Conservation (phyloP, 2,113 vertebrate genomes). For the Fulmarus glacialis region DNA sequence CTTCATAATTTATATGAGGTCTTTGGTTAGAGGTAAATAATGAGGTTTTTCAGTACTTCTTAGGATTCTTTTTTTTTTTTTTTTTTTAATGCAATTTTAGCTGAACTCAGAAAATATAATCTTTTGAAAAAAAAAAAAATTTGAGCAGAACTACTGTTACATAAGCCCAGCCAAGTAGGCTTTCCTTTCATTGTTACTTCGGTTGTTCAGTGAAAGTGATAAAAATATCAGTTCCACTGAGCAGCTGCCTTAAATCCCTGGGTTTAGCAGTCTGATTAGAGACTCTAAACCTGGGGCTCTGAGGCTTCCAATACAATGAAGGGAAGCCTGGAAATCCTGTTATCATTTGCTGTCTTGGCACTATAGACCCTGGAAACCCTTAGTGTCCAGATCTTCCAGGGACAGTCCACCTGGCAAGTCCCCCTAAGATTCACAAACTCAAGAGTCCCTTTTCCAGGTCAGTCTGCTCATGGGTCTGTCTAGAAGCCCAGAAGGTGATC, state of each 20-base stretch:
- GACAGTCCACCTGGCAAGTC: background rate
- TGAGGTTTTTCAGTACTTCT: background rate
- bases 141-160: background rate
- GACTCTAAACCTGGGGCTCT: background rate
- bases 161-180: background rate
- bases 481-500: background rate
- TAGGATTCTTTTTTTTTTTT: background rate
- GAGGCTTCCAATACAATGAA: background rate
- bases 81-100: background rate
- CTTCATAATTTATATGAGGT: background rate
- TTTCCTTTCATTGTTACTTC: background rate
- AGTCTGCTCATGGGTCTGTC: background rate
- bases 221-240: background rate
- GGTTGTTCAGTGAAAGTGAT: background rate
- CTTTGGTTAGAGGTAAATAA: background rate
- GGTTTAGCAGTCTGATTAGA: background rate
- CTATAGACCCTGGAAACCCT: background rate
- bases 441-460: background rate
- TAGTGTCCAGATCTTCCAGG: background rate
- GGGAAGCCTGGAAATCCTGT: background rate
- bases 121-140: background rate
- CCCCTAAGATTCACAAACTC: background rate
- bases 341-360: background rate
- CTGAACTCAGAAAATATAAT: background rate
- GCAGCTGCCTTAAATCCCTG: background rate